Evolutionary conservation across 2,797 vertebrate genomes (phyloP), one percentile per base, ranked within the genome.

Genomic region (Macropus fuliginosus): DNA sequence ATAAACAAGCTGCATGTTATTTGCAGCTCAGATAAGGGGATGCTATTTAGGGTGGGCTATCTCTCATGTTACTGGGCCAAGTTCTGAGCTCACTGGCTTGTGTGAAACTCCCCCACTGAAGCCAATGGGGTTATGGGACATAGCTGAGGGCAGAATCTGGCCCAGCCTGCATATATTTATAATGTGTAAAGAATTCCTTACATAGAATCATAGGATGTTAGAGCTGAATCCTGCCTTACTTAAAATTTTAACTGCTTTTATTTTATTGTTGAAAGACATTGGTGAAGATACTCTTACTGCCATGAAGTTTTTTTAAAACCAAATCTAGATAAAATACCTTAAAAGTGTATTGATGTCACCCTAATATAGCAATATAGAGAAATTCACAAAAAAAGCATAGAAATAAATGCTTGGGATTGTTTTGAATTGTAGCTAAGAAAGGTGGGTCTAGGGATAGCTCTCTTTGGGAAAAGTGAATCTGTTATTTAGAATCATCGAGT

Each of bases 171-270:
- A 28, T 95, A 28, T 90, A 96, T 55, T 97, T 96, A 92, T 54
- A 93, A 54, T 91, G 96, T 96, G 97, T 96, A 94, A 97, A 96
- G 90, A 56, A 95, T 94, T 95, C 57, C 96, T 96, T 91, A 21
- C 52, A 91, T 91, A 87, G 40, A 87, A 87, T 87, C 74, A 50
- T 81, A 81, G 40, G 46, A 81, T 81, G 94, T 95, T 96, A 92
- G 52, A 92, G 87, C 74, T 11, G 40, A 91, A 55, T 55, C 18
- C 54, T 55, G 50, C 10, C 89, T 90, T n/a, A 87, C 12, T 91
- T 55, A 91, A 91, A 31, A 91, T 94, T 94, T 95, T 92, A 97
- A 92, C 96, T 97, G 96, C 62, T 97, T 98, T 96, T 96, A 92
- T 97, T 97, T 97, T 95, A 94, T 91, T 94, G 93, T 95, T 59